These are phyloP conservation scores for Melipona bicolor DNA, from an alignment of 2,888 invertebrate genomes.

Conservation along the genomic window DNA sequence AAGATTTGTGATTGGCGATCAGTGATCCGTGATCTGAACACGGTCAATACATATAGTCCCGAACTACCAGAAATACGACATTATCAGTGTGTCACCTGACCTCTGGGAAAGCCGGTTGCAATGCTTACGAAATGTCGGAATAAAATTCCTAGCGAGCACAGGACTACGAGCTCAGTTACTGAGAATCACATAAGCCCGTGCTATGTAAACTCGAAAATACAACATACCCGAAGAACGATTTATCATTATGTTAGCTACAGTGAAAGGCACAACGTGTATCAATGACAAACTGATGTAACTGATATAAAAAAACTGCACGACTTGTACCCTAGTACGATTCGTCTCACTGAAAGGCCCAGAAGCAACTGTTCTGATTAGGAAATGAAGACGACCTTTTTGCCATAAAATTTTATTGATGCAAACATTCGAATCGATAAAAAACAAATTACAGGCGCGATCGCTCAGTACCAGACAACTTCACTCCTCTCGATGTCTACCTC, in stretches of 20 bases:
- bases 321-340: too few relatives aligned
- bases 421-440: too few relatives aligned
- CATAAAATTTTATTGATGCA: too few relatives aligned
- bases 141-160: neutral
- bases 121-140: neutral
- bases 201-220: neutral
- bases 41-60: neutral
- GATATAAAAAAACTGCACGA: too few relatives aligned
- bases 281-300: too few relatives aligned
- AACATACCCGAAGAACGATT: neutral
- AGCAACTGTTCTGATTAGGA: too few relatives aligned
- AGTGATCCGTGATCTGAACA: neutral
- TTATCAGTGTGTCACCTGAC: neutral
- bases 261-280: too few relatives aligned
- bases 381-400: too few relatives aligned
- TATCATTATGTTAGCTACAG: neutral
- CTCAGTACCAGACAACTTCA: too few relatives aligned
- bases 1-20: slow-evolving; percentile 3
- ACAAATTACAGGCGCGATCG: too few relatives aligned
- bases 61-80: neutral
- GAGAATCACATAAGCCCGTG: neutral
- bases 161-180: neutral
- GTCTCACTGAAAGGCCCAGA: too few relatives aligned
- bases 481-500: too few relatives aligned
- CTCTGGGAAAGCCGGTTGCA: neutral